Conservation (phyloP, 1,140 invertebrate species). For the Drosophila pallidifrons region DNA sequence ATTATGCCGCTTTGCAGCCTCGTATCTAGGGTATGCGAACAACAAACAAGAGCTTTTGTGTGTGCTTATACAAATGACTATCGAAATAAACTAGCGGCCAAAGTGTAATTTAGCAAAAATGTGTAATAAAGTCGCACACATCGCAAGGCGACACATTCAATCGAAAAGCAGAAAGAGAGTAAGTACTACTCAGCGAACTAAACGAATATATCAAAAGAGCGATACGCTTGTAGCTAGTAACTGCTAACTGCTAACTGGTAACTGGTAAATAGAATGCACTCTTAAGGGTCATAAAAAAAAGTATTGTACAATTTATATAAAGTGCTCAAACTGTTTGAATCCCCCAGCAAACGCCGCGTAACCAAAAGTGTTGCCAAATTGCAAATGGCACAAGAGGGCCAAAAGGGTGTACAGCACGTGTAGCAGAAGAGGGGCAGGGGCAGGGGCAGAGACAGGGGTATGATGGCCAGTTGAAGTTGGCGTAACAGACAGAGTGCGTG, state of each 20-base stretch:
- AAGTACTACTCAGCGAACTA: slow-evolving; percentile 20
- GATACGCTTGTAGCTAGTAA: slow-evolving; percentile 44
- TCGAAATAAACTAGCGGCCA: slow-evolving; percentile 74
- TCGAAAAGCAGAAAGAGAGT: background rate
- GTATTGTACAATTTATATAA: slow-evolving; percentile 83
- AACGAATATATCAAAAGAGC: slow-evolving; percentile 67
- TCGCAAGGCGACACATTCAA: slow-evolving; percentile 2
- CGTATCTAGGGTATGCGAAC: slow-evolving; percentile 24
- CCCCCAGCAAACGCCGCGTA: slow-evolving; percentile 53
- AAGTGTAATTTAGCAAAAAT: slow-evolving; percentile 83
- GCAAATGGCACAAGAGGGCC: slow-evolving; percentile 54
- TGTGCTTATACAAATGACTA: slow-evolving; percentile 37
- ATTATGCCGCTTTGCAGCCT: background rate
- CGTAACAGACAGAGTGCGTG: slow-evolving; percentile 60
- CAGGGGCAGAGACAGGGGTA: too few relatives aligned
- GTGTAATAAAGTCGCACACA: slow-evolving; percentile 67
- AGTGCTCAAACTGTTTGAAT: slow-evolving; percentile 62
- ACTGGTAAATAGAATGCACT: slow-evolving; percentile 56
- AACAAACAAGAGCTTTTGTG: slow-evolving; percentile 33
- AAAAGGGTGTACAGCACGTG: slow-evolving; percentile 1
- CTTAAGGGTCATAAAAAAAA: slow-evolving; percentile 70
- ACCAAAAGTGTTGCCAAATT: slow-evolving; percentile 82
- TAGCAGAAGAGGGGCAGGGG: background rate
- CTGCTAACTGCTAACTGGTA: slow-evolving; percentile 7
- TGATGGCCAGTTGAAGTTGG: background rate